Conservation (phyloP, 2,113 vertebrate genomes). For the Ploceus nigricollis region DNA sequence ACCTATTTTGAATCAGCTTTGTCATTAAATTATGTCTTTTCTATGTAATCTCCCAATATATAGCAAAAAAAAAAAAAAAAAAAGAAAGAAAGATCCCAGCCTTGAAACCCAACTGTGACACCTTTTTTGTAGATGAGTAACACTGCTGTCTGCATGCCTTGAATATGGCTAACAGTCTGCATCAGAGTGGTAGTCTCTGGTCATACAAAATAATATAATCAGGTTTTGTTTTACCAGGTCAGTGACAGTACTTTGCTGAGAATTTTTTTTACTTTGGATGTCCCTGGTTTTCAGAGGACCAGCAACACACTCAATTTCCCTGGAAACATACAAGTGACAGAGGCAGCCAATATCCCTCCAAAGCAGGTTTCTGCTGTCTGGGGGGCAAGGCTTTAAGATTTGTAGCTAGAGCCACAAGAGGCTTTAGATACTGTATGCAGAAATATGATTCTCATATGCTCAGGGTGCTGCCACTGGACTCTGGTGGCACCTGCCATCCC, state of each 20-base stretch:
- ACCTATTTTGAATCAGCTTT: background rate
- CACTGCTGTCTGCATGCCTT: background rate
- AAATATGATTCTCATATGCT: background rate
- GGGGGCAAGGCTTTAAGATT: background rate
- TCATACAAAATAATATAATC: background rate
- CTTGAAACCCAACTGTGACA: background rate
- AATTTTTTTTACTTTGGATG: background rate
- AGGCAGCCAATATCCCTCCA: background rate
- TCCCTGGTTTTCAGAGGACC: background rate
- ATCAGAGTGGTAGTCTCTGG: background rate
- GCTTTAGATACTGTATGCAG: background rate
- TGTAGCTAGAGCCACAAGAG: background rate
- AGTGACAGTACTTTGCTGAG: background rate
- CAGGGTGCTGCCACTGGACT: background rate
- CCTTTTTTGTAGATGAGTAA: background rate
- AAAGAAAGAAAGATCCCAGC: background rate
- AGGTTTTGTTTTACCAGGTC: background rate
- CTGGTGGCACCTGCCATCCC: background rate
- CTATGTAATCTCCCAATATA: background rate
- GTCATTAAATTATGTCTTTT: background rate
- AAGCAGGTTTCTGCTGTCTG: background rate
- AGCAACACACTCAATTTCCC: background rate
- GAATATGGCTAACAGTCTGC: background rate
- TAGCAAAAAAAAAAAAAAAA: background rate
- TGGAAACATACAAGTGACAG: background rate